Percentiles rank a stretch among this genome's conserved stretches.
These are phyloP conservation scores for Mythimna lalbum DNA, from an alignment of 2,888 invertebrate species.

Conservation along the genomic window DNA sequence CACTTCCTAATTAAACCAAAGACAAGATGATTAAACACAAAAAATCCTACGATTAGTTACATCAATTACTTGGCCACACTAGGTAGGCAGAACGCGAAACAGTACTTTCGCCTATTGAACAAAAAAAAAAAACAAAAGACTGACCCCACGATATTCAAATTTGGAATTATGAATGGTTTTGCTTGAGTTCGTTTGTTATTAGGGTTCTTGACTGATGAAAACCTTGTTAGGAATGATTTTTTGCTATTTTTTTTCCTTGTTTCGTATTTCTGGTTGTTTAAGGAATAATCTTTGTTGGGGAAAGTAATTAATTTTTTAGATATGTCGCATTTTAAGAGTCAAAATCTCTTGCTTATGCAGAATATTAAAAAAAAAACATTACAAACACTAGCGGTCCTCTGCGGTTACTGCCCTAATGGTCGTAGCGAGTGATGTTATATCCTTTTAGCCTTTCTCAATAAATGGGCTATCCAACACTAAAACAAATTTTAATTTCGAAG, in stretches of 20 bases:
- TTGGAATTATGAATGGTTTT: conserved; percentile 83
- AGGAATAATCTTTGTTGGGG: not conserved
- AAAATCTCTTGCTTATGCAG: not conserved
- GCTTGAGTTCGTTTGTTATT: conserved; percentile 65
- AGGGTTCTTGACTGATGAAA: conserved; percentile 63
- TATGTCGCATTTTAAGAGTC: not conserved
- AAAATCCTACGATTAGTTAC: conserved; percentile 55
- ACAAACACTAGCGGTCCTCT: too few relatives aligned
- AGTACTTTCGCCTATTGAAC: conserved; percentile 59
- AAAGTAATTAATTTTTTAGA: not conserved
- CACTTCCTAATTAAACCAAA: conserved; percentile 54
- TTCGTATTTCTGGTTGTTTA: not conserved
- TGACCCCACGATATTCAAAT: conserved; percentile 84
- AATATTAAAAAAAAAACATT: not conserved
- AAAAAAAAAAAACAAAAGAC: conserved; percentile 75
- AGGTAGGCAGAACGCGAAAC: conserved; percentile 52
- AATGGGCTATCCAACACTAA: too few relatives aligned
- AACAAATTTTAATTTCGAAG: too few relatives aligned
- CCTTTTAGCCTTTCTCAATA: too few relatives aligned
- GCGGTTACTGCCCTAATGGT: too few relatives aligned
- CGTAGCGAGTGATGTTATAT: too few relatives aligned
- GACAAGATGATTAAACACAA: conserved; percentile 52
- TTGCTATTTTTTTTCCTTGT: not conserved
- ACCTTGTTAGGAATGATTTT: conserved; percentile 36
- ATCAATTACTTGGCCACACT: conserved; percentile 58